Conservation (phyloP, 2,888 invertebrate genomes). For the Nasonia oneida region DNA sequence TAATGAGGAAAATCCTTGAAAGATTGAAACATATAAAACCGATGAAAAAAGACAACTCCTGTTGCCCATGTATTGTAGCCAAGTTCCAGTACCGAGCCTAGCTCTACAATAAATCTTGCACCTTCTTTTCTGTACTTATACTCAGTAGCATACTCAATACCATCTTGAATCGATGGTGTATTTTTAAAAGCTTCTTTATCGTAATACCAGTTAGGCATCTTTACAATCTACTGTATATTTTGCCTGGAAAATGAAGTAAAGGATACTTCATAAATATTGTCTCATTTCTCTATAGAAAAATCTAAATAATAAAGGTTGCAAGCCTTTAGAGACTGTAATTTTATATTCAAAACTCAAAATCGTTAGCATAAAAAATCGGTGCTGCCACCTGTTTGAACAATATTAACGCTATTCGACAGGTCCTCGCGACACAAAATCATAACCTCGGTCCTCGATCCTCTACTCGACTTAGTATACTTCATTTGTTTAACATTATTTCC, state of each 20-base stretch:
- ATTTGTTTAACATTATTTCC: background rate
- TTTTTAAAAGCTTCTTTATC: conserved; percentile 92
- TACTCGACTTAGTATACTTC: background rate
- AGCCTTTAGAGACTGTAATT: too few relatives aligned
- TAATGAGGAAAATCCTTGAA: conserved; percentile 97
- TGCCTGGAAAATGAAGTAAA: background rate
- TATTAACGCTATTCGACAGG: background rate
- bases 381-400: background rate
- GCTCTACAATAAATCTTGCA: conserved; percentile 96
- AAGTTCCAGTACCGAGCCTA: conserved; percentile 94
- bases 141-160: conserved; percentile 92
- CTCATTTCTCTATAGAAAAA: too few relatives aligned
- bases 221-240: conserved; percentile 44
- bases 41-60: conserved; percentile 98
- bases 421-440: background rate
- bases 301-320: too few relatives aligned
- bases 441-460: background rate
- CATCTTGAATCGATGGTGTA: conserved; percentile 94
- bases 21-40: conserved; percentile 99
- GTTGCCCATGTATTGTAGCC: conserved; percentile 97
- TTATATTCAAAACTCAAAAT: too few relatives aligned
- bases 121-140: conserved; percentile 96
- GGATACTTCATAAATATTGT: too few relatives aligned
- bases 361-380: background rate
- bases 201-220: conserved; percentile 98